phyloP scores from a whole-genome alignment of 2,888 invertebrate species.

The Tinea pellionella region DNA sequence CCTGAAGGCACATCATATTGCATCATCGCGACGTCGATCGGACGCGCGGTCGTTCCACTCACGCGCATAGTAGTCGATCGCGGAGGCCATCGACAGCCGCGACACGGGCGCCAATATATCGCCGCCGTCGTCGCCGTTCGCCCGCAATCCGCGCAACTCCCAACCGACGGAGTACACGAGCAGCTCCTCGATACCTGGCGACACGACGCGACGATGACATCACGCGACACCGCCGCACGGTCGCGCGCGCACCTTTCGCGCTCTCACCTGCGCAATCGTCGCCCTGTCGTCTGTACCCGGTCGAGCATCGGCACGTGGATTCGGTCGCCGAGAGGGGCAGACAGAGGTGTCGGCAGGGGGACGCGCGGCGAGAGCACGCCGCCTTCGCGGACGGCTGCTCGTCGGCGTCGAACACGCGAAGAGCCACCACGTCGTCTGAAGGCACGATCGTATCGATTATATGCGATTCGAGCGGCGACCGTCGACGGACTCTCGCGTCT shows the following conservation, averaged over 20 bases:
- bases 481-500: not conserved
- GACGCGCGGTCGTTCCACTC: too few species aligned
- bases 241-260: too few species aligned
- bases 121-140: slow-evolving; percentile 43
- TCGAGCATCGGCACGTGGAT: slow-evolving; percentile 80
- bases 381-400: slow-evolving; percentile 70
- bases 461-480: not conserved
- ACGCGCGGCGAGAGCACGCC: slow-evolving; percentile 49
- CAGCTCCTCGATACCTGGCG: slow-evolving; percentile 75
- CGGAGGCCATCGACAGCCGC: slow-evolving; percentile 78
- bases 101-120: slow-evolving; percentile 77
- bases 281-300: slow-evolving; percentile 60
- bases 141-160: slow-evolving; percentile 77
- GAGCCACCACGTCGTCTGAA: slow-evolving; percentile 72
- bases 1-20: slow-evolving; percentile 28
- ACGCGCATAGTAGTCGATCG: slow-evolving; percentile 78
- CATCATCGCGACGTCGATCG: too few species aligned
- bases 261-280: slow-evolving; percentile 24
- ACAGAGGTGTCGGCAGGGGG: slow-evolving; percentile 80
- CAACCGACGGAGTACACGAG: slow-evolving; percentile 81
- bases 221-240: too few species aligned
- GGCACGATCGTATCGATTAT: not conserved
- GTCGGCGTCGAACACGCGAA: slow-evolving; percentile 77
- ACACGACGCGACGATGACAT: too few species aligned
- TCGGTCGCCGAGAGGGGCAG: slow-evolving; percentile 69